Percentiles rank a stretch among this genome's conserved stretches.
phyloP scores from a whole-genome alignment of 2,113 vertebrate species.

The Hylia prasina region DNA sequence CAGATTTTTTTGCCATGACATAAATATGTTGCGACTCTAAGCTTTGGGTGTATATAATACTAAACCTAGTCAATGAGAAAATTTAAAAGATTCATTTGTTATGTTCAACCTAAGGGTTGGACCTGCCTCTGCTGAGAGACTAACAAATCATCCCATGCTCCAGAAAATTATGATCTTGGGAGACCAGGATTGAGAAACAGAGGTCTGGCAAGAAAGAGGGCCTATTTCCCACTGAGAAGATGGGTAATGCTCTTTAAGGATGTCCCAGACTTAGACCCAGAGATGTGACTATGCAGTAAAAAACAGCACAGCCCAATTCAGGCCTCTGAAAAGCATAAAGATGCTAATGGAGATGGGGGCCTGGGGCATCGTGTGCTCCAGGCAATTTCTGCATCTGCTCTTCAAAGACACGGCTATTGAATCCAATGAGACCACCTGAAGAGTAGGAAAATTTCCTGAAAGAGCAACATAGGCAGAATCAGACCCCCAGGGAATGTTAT shows the following conservation, averaged over 20 bases:
- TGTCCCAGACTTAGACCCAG: neutral
- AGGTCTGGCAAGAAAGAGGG: neutral
- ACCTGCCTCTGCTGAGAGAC: neutral
- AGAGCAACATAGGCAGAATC: neutral
- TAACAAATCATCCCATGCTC: neutral
- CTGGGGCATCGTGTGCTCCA: neutral
- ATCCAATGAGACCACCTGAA: neutral
- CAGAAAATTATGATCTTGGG: neutral
- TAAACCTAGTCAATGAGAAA: neutral
- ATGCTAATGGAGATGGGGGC: neutral
- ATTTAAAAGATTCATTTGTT: neutral
- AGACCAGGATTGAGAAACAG: neutral
- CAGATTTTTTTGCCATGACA: neutral
- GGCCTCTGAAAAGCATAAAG: neutral
- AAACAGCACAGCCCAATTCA: neutral
- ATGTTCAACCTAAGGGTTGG: neutral
- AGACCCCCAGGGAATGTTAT: neutral
- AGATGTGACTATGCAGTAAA: neutral
- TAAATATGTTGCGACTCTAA: neutral
- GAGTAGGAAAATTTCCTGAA: neutral
- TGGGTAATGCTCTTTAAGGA: neutral
- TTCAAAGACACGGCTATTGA: neutral
- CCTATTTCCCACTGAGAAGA: neutral
- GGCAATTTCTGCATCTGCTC: constrained; percentile 17
- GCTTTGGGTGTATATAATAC: neutral